These are phyloP conservation scores for Pseudoatta argentina DNA, from an alignment of 1,140 invertebrate genomes.

Conservation along the genomic window DNA sequence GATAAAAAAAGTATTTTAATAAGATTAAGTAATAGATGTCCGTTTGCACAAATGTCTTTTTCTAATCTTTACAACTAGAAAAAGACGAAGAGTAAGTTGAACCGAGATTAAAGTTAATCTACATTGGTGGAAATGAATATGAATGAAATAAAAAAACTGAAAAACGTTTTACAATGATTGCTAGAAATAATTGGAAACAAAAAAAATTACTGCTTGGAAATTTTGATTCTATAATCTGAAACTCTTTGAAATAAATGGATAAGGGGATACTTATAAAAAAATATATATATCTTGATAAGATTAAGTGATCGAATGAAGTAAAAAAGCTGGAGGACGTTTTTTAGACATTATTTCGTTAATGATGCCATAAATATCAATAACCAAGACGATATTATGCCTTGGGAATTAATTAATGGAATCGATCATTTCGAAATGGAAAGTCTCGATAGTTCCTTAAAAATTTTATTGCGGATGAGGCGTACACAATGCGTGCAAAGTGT, in stretches of 20 bases:
- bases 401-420: not conserved
- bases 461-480: not conserved
- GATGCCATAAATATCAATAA: constrained; percentile 10
- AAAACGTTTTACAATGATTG: not conserved
- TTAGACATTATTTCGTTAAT: not conserved
- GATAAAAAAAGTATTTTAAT: not conserved
- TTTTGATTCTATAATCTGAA: not conserved
- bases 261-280: not conserved
- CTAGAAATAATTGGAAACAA: not conserved
- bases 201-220: not conserved
- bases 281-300: not conserved
- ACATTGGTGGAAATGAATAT: too few species aligned
- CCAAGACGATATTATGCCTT: not conserved
- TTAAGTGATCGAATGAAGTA: not conserved
- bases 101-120: too few species aligned
- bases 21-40: not conserved
- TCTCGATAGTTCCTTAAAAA: constrained; percentile 29
- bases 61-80: too few species aligned
- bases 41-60: too few species aligned
- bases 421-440: constrained; percentile 32
- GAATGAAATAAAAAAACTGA: not conserved
- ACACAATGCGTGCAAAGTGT: constrained; percentile 5
- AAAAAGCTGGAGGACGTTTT: constrained; percentile 1
- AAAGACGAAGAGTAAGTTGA: too few species aligned
- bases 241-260: not conserved